These are phyloP conservation scores for Vombatus ursinus DNA, from an alignment of 2,113 vertebrate genomes.

Conservation along the genomic window DNA sequence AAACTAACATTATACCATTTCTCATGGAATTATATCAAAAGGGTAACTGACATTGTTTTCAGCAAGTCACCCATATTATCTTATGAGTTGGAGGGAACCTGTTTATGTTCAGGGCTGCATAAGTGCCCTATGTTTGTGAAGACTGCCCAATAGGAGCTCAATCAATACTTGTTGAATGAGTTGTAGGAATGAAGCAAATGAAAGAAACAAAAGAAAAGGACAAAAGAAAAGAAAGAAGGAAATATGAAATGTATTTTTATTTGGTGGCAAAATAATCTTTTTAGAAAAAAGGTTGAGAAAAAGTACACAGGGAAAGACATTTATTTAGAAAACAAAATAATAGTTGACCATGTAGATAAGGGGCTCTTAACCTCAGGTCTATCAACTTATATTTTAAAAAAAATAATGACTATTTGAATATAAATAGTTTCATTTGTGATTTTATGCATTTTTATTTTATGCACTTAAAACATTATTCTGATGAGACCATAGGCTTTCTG, in stretches of 20 bases:
- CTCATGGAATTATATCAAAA: background rate
- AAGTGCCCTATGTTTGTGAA: background rate
- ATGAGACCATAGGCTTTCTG: background rate
- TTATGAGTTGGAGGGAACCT: background rate
- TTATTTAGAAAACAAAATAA: background rate
- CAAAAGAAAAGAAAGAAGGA: background rate
- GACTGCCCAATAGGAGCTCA: background rate
- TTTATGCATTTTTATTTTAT: background rate
- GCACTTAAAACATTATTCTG: background rate
- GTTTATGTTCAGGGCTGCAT: background rate
- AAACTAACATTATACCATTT: background rate
- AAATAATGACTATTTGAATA: background rate
- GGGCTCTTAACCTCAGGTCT: background rate
- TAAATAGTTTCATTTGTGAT: background rate
- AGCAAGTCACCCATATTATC: background rate
- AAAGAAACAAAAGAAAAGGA: background rate
- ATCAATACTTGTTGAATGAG: background rate
- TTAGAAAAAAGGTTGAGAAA: background rate
- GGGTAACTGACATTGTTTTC: background rate
- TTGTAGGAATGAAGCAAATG: background rate
- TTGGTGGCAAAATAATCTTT: background rate
- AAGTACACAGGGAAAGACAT: background rate
- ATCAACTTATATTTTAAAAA: background rate
- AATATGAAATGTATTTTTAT: background rate
- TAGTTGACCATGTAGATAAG: background rate